These are phyloP conservation scores for Pseudochirops corinnae DNA, from an alignment of 2,797 vertebrate genomes.

Conservation along the genomic window DNA sequence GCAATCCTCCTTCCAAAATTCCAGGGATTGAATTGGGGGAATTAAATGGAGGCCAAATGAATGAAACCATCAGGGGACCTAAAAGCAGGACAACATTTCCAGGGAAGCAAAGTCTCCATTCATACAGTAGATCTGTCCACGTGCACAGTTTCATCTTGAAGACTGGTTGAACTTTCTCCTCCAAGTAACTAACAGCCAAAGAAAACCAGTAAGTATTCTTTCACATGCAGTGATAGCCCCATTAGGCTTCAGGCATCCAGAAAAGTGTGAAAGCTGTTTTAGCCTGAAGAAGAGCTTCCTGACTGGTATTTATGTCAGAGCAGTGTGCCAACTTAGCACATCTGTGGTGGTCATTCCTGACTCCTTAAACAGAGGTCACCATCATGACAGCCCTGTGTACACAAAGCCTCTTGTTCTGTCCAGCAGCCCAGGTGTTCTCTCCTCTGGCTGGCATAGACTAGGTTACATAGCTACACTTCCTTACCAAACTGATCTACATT, in stretches of 20 bases:
- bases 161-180: background rate
- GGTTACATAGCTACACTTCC: conserved; percentile 14
- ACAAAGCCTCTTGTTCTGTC: conserved; percentile 19
- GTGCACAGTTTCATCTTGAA: background rate
- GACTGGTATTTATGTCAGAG: conserved; percentile 43
- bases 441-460: conserved; percentile 19
- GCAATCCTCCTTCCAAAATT: background rate
- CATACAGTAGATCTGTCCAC: background rate
- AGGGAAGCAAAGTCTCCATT: background rate
- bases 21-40: background rate
- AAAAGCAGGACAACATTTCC: background rate
- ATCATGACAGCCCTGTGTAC: conserved; percentile 55
- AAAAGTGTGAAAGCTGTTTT: conserved; percentile 41
- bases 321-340: conserved; percentile 47
- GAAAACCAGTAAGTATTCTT: background rate
- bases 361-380: conserved; percentile 23
- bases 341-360: conserved; percentile 29
- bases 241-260: conserved; percentile 11
- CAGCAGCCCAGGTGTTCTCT: conserved; percentile 22
- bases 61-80: background rate
- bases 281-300: conserved; percentile 40
- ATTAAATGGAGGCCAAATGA: background rate
- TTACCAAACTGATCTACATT: conserved; percentile 23
- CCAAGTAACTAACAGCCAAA: background rate
- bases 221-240: background rate